Evolutionary conservation across 1,140 invertebrate species (phyloP), one percentile per base, ranked within the genome.

Genomic region (Bicyclus anynana): DNA sequence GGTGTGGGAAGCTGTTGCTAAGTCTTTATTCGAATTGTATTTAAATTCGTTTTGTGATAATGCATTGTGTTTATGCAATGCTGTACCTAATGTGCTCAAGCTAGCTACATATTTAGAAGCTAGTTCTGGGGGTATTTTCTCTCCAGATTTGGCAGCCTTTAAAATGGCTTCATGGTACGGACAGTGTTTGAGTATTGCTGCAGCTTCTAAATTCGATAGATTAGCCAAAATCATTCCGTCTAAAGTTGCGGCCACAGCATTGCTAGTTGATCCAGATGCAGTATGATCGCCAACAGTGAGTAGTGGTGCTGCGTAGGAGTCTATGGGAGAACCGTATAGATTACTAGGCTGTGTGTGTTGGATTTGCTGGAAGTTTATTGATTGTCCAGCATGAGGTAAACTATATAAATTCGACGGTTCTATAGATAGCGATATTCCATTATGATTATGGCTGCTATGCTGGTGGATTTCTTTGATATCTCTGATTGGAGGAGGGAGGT

Each of bases 401-500:
- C 87, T 89, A 72, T 88, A 91, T 0, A 91, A 65, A 56, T 72
- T 86, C 0, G 89, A 80, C 1, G 89, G 89, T 69, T 87, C 84
- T 2, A 89, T 88, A 0, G 85, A 85, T 5, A 87, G 20, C 1
- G 80, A 78, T 4, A 87, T 57, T 9, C 71, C 72, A 27, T 62
- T 74, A 13, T 74, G 53, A 0, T 67, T 72, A 49, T 67, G 61
- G 27, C 75, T 79, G 0, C 65, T 67, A 6, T 84, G 75, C 7
- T 72, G 62, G 14, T 78, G 74, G 0, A 73, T 62, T 16, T 84
- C 80, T 61, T 83, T 81, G 0, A 90, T 68, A 52, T 93, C 91
- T 17, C 91, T 77, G 12, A 92, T 89, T 2, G 93, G 91, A 1
- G 93, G 93, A 0, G 93, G 92, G 20, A 93, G 84, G 67, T 94